Evolutionary conservation across 30 jellyfish, hydroid and myxozoan species (phyloP).

Genomic region (Aurelia aurita complex sp. Pacific): DNA sequence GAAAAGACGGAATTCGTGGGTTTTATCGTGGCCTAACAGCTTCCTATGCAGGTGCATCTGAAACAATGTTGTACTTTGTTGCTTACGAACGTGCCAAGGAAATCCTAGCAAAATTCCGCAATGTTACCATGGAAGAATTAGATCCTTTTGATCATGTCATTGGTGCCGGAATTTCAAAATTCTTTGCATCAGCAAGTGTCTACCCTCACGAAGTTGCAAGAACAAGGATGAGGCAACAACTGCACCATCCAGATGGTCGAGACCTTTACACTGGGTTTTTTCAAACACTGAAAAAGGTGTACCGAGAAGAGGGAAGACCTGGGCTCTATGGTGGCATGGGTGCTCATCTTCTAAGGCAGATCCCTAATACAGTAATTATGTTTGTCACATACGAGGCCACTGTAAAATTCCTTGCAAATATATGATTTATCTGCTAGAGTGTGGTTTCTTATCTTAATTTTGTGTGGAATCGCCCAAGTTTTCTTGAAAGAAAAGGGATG

Average conservation of each 20-base stretch:
- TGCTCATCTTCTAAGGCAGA: constrained; percentile 97
- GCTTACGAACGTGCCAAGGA: constrained; percentile 83
- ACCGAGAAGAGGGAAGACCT: constrained; percentile 85
- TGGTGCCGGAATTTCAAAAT: constrained; percentile 87
- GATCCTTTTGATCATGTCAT: constrained; percentile 61
- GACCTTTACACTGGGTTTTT: constrained; percentile 85
- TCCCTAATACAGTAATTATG: constrained; percentile 96
- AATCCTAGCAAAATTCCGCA: constrained; percentile 36
- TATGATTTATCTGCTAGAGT: constrained; percentile 4
- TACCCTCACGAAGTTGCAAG: constrained; percentile 99
- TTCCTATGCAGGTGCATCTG: constrained; percentile 95
- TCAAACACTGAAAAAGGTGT: constrained; percentile 87
- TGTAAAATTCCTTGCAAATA: constrained; percentile 72
- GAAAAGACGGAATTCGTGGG: constrained; percentile 88
- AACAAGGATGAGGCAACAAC: constrained; percentile 96
- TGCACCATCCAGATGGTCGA: constrained; percentile 60
- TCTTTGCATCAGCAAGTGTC: constrained; percentile 81
- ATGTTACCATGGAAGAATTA: constrained; percentile 42
- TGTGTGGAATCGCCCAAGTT: too few species aligned
- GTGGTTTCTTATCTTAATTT: too few species aligned
- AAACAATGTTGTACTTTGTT: constrained; percentile 90
- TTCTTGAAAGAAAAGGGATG: too few species aligned
- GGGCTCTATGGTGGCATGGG: constrained; percentile 99
- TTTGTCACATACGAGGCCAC: constrained; percentile 86
- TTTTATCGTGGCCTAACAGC: constrained; percentile 98